Conservation (phyloP, 2,797 vertebrate species). For the Enteromius treurensis region DNA sequence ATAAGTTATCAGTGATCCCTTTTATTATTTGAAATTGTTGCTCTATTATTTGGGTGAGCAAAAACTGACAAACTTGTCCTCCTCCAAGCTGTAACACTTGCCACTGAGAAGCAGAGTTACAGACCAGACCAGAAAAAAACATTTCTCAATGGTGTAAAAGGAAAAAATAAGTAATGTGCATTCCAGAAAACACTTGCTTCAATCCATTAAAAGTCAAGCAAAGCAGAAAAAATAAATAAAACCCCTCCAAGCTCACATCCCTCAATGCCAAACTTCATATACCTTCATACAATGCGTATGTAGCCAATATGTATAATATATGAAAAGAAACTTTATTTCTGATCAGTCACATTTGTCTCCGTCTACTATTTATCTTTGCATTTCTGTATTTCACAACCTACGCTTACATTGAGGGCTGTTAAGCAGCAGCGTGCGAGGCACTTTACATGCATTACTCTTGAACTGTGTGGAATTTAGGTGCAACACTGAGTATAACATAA, state of each 20-base stretch:
- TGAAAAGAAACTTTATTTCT: too few species aligned
- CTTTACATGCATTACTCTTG: constrained; percentile 2
- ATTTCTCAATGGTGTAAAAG: background rate
- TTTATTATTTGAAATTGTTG: background rate
- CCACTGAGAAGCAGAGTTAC: background rate
- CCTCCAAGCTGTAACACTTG: background rate
- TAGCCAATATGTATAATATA: too few species aligned
- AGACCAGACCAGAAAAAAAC: constrained; percentile 7
- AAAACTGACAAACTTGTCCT: background rate
- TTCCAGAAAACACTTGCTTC: constrained; percentile 16
- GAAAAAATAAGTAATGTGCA: constrained; percentile 4
- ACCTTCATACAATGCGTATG: background rate
- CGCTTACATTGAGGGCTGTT: constrained; percentile 2
- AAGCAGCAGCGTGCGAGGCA: background rate
- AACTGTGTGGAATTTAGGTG: background rate
- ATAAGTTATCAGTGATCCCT: background rate
- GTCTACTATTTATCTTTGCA: constrained; percentile 2
- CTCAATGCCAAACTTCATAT: background rate
- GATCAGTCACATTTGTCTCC: background rate
- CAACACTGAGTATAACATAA: background rate
- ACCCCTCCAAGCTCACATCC: background rate
- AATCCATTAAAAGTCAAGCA: constrained; percentile 2
- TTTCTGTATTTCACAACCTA: constrained; percentile 7
- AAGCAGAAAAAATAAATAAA: background rate
- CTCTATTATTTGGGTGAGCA: background rate